Percentiles rank a stretch among this genome's conserved stretches.
Evolutionary conservation across 1,140 invertebrate genomes (phyloP).

Genomic region (Thalassaphorura encarpata): DNA sequence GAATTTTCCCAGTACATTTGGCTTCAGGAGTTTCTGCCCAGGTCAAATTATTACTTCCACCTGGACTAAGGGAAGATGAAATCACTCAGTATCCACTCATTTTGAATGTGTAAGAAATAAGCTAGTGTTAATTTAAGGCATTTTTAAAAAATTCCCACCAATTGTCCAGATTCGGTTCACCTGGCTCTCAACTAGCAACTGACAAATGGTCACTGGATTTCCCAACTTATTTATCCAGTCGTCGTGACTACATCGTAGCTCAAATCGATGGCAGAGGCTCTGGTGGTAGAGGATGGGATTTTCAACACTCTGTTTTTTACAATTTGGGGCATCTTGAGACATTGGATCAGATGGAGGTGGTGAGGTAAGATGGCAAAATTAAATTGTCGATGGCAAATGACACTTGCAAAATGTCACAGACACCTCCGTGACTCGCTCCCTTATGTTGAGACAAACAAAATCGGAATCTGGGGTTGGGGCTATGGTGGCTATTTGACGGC

Average conservation of each 20-base stretch:
- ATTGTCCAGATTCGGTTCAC: conserved; percentile 66
- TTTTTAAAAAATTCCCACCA: neutral
- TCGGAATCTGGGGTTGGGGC: conserved; percentile 83
- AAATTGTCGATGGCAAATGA: too few relatives aligned
- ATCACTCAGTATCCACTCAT: conserved; percentile 83
- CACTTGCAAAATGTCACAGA: too few relatives aligned
- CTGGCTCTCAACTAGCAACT: conserved; percentile 78
- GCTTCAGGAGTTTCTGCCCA: conserved; percentile 66
- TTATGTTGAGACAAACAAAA: conserved; percentile 73
- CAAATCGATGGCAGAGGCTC: conserved; percentile 80
- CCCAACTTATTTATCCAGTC: conserved; percentile 70
- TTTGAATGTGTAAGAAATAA: conserved; percentile 60
- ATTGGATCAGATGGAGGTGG: conserved; percentile 78
- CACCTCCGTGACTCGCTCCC: conserved; percentile 73
- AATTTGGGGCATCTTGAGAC: conserved; percentile 75
- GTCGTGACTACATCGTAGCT: conserved; percentile 73
- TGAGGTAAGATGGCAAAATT: conserved; percentile 67
- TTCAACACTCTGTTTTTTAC: conserved; percentile 52
- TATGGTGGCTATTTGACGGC: conserved; percentile 84
- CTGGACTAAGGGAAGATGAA: conserved; percentile 73
- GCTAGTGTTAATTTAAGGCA: too few relatives aligned
- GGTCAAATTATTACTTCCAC: conserved; percentile 68
- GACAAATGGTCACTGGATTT: conserved; percentile 76
- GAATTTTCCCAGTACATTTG: conserved; percentile 73
- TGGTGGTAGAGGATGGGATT: conserved; percentile 53